These are phyloP conservation scores for Malaclemys terrapin DNA, from an alignment of 2,113 vertebrate genomes.

Conservation along the genomic window DNA sequence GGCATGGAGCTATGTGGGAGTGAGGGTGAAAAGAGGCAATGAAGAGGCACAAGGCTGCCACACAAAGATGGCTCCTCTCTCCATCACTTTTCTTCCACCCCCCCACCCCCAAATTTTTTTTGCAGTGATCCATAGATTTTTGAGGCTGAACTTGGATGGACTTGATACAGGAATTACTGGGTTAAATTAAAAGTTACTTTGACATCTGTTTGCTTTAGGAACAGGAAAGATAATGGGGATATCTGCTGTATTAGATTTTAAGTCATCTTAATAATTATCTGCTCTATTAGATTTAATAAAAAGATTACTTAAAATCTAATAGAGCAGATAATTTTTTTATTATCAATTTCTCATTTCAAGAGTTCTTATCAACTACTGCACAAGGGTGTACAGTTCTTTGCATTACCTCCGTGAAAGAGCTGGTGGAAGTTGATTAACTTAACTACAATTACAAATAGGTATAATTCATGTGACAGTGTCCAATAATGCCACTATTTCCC, in stretches of 20 bases:
- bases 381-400: background rate
- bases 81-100: background rate
- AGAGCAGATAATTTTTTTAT: too few species aligned
- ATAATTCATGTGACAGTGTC: fast-evolving
- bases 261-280: background rate
- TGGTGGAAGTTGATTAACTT: background rate
- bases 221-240: background rate
- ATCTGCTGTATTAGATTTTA: background rate
- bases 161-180: background rate
- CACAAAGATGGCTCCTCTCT: background rate
- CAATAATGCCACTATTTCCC: background rate
- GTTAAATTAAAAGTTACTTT: background rate
- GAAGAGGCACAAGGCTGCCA: background rate
- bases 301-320: too few species aligned
- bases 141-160: background rate
- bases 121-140: background rate
- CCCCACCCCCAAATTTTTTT: background rate
- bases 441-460: background rate
- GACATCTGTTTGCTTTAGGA: background rate
- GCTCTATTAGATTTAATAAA: too few species aligned
- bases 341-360: background rate
- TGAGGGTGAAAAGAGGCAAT: background rate
- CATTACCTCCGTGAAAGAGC: background rate
- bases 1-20: background rate
- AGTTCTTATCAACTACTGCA: background rate